Evolutionary conservation across 2,888 invertebrate genomes (phyloP), one percentile per base, ranked within the genome.

Genomic region (Apocheima hispidaria): DNA sequence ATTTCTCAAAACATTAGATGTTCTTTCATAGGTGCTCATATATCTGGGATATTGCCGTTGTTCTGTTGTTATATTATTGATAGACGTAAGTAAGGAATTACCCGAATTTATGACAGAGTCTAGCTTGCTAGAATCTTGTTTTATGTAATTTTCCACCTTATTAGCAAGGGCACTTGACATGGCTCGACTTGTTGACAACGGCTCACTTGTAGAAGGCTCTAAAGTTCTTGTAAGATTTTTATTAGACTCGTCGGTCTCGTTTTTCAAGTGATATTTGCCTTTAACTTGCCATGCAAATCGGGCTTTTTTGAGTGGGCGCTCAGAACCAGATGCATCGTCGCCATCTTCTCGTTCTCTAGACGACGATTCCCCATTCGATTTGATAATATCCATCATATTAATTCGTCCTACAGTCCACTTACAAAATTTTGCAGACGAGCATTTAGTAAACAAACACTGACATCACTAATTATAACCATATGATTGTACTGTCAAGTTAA

Each of bases 261-360:
- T 92, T 84, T 93, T 94, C 68, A 94, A 82, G 78, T 94, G 94
- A 79, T 94, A 93, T 90, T 94, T 93, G 40, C 95, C 95, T 86
- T 95, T 95, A 62, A 95, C 93, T 91, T 95, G 94, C 95, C 95
- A 95, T 56, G 94, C 92, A 84, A 94, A 95, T 73, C 94, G 90
- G 60, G 95, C 95, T 84, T 95, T 95, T 82, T 95, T 95, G 71
- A 94, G 89, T 77, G 95, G 95, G 84, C 94, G 93, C 74, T 94
- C 93, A 59, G 88, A 86, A 69, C 93, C 93, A 77, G 82, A 79
- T 56, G 83, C 79, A 68, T 81, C 88, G 90, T 90, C 88, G 92
- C 93, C 90, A 90, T 91, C 89, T 84, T 93, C 92, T 84, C 86
- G 89, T 79, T 86, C 87, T 82, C 88, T 92, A 73, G 88, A 85